Conservation (phyloP, 2,113 vertebrate species). For the Raja brachyura region DNA sequence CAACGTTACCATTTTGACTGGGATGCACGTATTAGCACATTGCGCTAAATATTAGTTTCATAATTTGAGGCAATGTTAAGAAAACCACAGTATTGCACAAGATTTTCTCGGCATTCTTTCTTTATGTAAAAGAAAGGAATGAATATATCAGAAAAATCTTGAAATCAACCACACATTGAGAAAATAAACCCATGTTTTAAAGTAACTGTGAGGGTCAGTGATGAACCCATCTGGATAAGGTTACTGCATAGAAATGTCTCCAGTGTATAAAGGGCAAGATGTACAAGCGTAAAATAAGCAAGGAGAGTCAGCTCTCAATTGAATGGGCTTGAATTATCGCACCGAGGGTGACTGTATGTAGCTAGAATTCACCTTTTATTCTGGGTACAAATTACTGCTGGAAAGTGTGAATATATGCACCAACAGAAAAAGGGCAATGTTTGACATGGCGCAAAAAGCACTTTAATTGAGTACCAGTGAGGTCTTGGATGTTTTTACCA, state of each 20-base stretch:
- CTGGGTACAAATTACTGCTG: background rate
- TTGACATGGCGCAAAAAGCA: background rate
- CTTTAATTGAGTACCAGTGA: background rate
- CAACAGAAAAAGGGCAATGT: background rate
- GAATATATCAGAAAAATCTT: background rate
- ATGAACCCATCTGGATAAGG: background rate
- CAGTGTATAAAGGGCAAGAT: background rate
- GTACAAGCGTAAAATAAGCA: background rate
- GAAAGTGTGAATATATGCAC: background rate
- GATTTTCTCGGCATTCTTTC: background rate
- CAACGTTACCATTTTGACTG: background rate
- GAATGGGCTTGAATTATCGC: background rate
- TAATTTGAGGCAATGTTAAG: constrained; percentile 1
- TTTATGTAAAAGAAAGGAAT: background rate
- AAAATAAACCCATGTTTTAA: background rate
- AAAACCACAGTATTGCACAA: background rate
- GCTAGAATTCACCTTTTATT: background rate
- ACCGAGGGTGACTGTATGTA: background rate
- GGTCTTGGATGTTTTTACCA: background rate
- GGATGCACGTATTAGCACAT: background rate
- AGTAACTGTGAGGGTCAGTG: background rate
- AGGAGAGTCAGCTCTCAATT: background rate
- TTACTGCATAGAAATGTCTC: background rate
- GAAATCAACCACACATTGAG: background rate
- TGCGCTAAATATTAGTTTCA: background rate